Conservation (phyloP, 2,888 invertebrate genomes). For the Mythimna lalbum region DNA sequence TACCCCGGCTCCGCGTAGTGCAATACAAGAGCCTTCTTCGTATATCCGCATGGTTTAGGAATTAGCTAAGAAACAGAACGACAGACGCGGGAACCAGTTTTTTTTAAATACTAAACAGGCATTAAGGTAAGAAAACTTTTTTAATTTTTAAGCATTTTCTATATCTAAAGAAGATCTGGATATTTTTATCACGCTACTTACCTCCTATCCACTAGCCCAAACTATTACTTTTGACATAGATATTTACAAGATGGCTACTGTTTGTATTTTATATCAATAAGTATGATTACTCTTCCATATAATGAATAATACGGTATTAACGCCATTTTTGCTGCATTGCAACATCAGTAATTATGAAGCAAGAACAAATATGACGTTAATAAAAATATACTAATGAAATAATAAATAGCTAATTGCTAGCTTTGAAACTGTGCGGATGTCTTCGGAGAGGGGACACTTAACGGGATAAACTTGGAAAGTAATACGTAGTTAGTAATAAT, state of each 20-base stretch:
- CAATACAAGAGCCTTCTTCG: too few species aligned
- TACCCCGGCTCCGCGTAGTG: too few species aligned
- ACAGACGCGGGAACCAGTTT: too few species aligned
- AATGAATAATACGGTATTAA: constrained; percentile 17
- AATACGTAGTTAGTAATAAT: not conserved
- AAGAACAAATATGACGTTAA: constrained; percentile 30
- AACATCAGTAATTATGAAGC: not conserved
- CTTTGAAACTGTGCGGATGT: constrained; percentile 20
- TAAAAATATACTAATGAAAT: constrained; percentile 16
- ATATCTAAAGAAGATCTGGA: too few species aligned
- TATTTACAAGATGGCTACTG: constrained; percentile 55
- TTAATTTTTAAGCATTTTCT: too few species aligned
- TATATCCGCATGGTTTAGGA: too few species aligned
- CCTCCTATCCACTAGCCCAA: constrained; percentile 21
- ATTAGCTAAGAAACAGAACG: too few species aligned
- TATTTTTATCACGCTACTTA: not conserved
- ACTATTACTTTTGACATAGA: constrained; percentile 38
- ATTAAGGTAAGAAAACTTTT: too few species aligned
- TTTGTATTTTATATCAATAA: constrained; percentile 51
- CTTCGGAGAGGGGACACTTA: constrained; percentile 19
- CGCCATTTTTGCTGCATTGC: constrained; percentile 32
- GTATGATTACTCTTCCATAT: constrained; percentile 28
- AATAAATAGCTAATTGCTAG: constrained; percentile 34
- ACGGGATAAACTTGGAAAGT: not conserved
- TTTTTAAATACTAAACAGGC: too few species aligned